Conservation (phyloP, 2,113 vertebrate species). For the Rhinogobius similis region DNA sequence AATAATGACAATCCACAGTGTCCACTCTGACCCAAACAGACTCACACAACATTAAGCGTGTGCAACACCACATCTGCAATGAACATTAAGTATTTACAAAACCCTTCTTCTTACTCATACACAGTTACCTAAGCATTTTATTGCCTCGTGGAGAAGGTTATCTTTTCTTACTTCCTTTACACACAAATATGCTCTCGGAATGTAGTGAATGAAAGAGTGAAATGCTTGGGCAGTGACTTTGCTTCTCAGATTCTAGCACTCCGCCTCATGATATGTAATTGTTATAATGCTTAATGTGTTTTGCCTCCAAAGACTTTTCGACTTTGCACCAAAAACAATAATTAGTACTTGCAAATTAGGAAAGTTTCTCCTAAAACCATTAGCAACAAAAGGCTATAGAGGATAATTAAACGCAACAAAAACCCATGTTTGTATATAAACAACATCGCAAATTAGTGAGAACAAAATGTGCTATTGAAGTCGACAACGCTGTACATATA, state of each 20-base stretch:
- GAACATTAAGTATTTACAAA: too few relatives aligned
- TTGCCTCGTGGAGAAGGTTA: too few relatives aligned
- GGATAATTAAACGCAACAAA: not conserved
- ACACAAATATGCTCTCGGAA: too few relatives aligned
- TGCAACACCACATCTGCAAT: too few relatives aligned
- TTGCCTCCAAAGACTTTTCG: not conserved
- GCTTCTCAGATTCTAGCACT: not conserved
- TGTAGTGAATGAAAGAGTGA: not conserved
- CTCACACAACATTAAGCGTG: too few relatives aligned
- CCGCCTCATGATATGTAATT: not conserved
- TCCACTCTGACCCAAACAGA: too few relatives aligned
- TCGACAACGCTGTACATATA: not conserved
- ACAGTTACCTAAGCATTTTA: too few relatives aligned
- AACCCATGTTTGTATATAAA: not conserved
- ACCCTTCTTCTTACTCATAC: too few relatives aligned
- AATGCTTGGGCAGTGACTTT: not conserved
- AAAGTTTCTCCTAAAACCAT: not conserved
- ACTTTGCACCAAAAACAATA: not conserved
- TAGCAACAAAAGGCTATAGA: not conserved
- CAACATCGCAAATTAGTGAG: not conserved
- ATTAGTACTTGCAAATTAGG: slow-evolving; percentile 4
- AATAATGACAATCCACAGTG: too few relatives aligned
- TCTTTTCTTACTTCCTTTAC: too few relatives aligned
- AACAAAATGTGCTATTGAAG: not conserved
- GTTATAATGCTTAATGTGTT: not conserved